These are phyloP conservation scores for Allolobophora icterica DNA, from an alignment of 2,888 invertebrate genomes.

Conservation along the genomic window DNA sequence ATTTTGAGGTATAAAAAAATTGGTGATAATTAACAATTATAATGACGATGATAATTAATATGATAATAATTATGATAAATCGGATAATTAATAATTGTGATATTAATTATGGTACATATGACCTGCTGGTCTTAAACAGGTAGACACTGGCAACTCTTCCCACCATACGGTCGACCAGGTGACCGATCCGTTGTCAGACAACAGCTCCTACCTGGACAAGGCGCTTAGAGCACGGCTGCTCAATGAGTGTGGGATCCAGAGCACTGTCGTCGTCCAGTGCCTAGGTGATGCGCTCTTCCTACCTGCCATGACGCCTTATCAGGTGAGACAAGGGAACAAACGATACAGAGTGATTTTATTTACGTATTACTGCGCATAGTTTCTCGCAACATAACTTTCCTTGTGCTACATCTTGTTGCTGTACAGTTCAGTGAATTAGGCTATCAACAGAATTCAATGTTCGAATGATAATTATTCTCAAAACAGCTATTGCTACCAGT, in stretches of 20 bases:
- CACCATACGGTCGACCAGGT: background rate
- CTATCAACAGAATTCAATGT: too few relatives aligned
- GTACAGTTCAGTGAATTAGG: too few relatives aligned
- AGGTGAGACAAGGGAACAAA: background rate
- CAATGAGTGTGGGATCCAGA: conserved; percentile 31
- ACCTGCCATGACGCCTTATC: conserved; percentile 33
- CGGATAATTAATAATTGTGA: background rate
- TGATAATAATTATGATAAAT: background rate
- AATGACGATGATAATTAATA: background rate
- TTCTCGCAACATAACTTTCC: too few relatives aligned
- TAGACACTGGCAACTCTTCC: conserved; percentile 19
- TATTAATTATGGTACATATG: background rate
- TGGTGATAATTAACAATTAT: background rate
- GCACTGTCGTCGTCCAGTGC: conserved; percentile 32
- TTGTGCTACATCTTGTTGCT: too few relatives aligned
- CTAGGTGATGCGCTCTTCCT: conserved; percentile 35
- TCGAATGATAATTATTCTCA: too few relatives aligned
- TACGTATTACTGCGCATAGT: too few relatives aligned
- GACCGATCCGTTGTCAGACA: conserved; percentile 15
- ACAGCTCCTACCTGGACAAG: conserved; percentile 34
- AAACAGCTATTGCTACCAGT: too few relatives aligned
- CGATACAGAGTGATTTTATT: background rate
- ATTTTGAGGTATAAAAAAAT: too few relatives aligned
- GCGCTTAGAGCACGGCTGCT: conserved; percentile 32
- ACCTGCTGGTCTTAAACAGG: background rate